Evolutionary conservation across 1,140 invertebrate species (phyloP).

Genomic region (Drosophila carrolli): DNA sequence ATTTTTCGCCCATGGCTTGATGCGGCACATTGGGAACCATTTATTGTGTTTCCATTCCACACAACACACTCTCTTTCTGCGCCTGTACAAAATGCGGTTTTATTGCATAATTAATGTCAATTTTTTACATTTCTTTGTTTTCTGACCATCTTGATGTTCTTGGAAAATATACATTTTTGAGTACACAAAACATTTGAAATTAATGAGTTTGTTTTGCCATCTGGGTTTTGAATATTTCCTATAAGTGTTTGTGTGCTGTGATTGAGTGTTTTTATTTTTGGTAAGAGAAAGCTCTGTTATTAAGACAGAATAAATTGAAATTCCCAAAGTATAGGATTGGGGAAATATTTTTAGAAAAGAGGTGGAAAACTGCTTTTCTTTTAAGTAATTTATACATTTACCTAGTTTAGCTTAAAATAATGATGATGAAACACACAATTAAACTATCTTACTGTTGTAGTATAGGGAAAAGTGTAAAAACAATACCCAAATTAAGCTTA

Average conservation of each 20-base stretch:
- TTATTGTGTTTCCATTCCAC: constrained; percentile 45
- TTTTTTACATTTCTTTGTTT: constrained; percentile 34
- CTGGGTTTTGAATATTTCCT: constrained; percentile 36
- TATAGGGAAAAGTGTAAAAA: constrained; percentile 7
- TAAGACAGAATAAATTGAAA: constrained; percentile 11
- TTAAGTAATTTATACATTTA: too few species aligned
- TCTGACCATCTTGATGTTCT: constrained; percentile 32
- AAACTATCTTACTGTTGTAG: too few species aligned
- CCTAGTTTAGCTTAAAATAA: too few species aligned
- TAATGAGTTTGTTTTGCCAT: constrained; percentile 56
- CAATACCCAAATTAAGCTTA: constrained; percentile 1
- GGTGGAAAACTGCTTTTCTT: too few species aligned
- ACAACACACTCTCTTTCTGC: constrained; percentile 3
- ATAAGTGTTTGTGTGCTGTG: background rate
- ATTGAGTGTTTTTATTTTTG: background rate
- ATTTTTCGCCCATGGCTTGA: constrained; percentile 40
- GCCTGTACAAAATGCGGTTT: constrained; percentile 52
- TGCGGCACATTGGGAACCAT: constrained; percentile 41
- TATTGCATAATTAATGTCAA: constrained; percentile 78
- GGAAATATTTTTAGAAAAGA: background rate
- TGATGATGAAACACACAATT: too few species aligned
- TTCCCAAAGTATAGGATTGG: background rate
- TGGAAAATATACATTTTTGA: constrained; percentile 29
- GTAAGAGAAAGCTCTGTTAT: constrained; percentile 10
- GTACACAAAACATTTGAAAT: constrained; percentile 50